phyloP scores from a whole-genome alignment of 1,140 invertebrate genomes.

The Hestina assimilis region DNA sequence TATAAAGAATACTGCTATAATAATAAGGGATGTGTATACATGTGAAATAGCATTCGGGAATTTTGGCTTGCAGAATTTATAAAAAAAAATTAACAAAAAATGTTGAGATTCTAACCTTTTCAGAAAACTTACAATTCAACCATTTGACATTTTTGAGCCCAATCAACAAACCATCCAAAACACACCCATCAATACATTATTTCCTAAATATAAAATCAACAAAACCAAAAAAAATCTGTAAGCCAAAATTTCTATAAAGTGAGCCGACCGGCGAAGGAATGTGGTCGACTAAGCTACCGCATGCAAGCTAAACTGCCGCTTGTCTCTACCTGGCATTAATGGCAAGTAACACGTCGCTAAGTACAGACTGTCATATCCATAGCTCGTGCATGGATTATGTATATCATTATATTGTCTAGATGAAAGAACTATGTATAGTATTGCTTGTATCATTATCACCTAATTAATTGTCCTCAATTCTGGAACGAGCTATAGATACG shows the following conservation, averaged over 20 bases:
- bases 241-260: slow-evolving; percentile 43
- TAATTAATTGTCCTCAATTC: neutral
- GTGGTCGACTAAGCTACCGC: slow-evolving; percentile 63
- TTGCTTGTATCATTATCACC: neutral
- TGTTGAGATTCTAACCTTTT: neutral
- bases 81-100: neutral
- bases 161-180: neutral
- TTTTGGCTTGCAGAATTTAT: slow-evolving; percentile 39
- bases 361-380: slow-evolving; percentile 5
- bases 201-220: neutral
- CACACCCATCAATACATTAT: neutral
- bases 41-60: slow-evolving; percentile 63
- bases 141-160: too few species aligned
- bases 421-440: neutral
- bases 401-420: neutral
- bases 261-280: slow-evolving; percentile 50
- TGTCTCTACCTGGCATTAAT: slow-evolving; percentile 48
- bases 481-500: neutral
- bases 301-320: slow-evolving; percentile 65
- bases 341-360: slow-evolving; percentile 8
- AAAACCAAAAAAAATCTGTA: slow-evolving; percentile 21
- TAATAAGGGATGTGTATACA: slow-evolving; percentile 63
- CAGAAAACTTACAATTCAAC: neutral
- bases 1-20: slow-evolving; percentile 70
- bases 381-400: neutral